phyloP scores from a whole-genome alignment of 1,140 invertebrate genomes.

The Parasteatoda tepidariorum region DNA sequence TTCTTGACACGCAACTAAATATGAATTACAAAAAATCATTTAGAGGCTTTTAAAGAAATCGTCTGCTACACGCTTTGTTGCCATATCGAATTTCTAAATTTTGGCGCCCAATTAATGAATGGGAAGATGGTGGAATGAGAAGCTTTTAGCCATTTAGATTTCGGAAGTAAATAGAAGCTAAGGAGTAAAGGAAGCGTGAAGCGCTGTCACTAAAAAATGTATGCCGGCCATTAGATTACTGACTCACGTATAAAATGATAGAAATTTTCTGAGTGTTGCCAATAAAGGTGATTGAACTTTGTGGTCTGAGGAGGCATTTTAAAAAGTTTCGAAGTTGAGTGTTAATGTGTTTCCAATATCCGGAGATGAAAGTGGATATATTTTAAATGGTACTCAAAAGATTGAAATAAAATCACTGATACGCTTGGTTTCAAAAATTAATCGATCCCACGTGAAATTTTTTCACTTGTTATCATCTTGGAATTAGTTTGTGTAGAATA shows the following conservation, averaged over 20 bases:
- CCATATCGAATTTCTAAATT: not conserved
- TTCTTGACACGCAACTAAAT: not conserved
- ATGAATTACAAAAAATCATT: not conserved
- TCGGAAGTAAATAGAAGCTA: slow-evolving; percentile 30
- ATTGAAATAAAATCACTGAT: no score
- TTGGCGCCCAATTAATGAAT: slow-evolving; percentile 25
- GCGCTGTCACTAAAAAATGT: slow-evolving; percentile 49
- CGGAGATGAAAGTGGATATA: not conserved
- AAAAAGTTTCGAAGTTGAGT: slow-evolving; percentile 3
- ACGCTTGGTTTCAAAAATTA: no score
- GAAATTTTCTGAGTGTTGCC: slow-evolving; percentile 32
- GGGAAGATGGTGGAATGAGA: not conserved
- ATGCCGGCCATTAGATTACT: slow-evolving; percentile 36
- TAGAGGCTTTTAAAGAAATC: slow-evolving; percentile 15
- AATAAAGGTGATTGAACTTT: slow-evolving; percentile 42
- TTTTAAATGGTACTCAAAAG: no score
- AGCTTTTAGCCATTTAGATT: slow-evolving; percentile 34
- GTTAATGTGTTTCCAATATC: slow-evolving; percentile 41
- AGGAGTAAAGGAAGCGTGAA: slow-evolving; percentile 33
- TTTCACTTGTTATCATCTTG: no score
- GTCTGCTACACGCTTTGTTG: not conserved
- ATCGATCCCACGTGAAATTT: no score
- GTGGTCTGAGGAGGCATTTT: slow-evolving; percentile 11
- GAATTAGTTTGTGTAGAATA: no score
- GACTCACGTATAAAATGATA: slow-evolving; percentile 39